Evolutionary conservation across 2,888 invertebrate species (phyloP).

Genomic region (Trichopria drosophilae): DNA sequence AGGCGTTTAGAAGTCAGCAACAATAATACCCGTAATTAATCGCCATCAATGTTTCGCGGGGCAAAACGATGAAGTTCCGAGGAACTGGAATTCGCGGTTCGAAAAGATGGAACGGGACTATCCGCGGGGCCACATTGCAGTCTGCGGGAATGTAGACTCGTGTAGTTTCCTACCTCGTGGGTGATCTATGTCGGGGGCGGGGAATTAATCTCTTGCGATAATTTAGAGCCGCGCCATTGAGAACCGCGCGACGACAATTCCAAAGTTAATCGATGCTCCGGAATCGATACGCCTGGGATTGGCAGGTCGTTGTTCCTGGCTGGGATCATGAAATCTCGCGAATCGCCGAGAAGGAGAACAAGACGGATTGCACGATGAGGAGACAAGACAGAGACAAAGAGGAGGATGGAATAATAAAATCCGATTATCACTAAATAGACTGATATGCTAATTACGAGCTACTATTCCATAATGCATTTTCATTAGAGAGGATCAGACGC

Average conservation of each 20-base stretch:
- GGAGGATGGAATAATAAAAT: not conserved
- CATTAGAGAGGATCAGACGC: too few relatives aligned
- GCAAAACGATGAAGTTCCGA: too few relatives aligned
- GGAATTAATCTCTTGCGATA: constrained; percentile 46
- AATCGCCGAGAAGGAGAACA: constrained; percentile 1
- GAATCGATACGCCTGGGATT: constrained; percentile 39
- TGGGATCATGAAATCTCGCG: constrained; percentile 35
- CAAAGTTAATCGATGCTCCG: constrained; percentile 48
- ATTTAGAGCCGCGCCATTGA: constrained; percentile 43
- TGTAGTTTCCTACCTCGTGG: not conserved
- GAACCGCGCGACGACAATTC: constrained; percentile 46
- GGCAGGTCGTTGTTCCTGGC: constrained; percentile 42
- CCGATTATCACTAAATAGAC: too few relatives aligned
- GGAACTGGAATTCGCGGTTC: too few relatives aligned
- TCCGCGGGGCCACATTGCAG: too few relatives aligned
- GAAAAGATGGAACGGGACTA: constrained; percentile 8
- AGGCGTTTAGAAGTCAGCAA: too few relatives aligned
- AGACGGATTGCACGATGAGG: too few relatives aligned
- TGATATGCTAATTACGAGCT: too few relatives aligned
- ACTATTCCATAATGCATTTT: too few relatives aligned
- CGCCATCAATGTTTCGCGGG: too few relatives aligned
- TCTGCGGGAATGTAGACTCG: constrained; percentile 2
- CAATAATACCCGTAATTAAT: too few relatives aligned
- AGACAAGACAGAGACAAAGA: not conserved
- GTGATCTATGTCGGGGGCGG: constrained; percentile 36